Evolutionary conservation across 2,113 vertebrate species (phyloP).

Genomic region (Tricholaema leucomelas): DNA sequence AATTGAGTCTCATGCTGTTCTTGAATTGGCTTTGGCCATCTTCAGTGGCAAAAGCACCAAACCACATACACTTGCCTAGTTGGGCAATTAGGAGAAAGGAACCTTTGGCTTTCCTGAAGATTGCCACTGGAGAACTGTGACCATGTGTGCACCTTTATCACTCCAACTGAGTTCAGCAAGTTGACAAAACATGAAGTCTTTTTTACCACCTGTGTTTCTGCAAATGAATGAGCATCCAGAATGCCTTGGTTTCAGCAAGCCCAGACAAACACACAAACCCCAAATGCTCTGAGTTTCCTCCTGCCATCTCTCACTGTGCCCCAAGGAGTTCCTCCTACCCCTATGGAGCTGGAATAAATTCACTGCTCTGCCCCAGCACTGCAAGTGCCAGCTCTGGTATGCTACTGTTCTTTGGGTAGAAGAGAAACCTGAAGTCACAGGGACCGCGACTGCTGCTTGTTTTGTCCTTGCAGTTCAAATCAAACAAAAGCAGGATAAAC

Average conservation of each 20-base stretch:
- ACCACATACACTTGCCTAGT: background rate
- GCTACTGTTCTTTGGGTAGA: background rate
- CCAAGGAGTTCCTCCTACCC: background rate
- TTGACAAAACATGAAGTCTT: background rate
- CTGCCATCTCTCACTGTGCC: background rate
- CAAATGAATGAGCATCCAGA: background rate
- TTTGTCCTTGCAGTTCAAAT: background rate
- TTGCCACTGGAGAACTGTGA: background rate
- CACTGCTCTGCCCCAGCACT: accelerated
- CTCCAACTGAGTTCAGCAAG: background rate
- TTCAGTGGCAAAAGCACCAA: background rate
- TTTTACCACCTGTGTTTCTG: slow-evolving; percentile 19
- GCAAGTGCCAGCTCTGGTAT: background rate
- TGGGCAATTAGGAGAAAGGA: slow-evolving; percentile 11
- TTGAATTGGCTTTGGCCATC: background rate
- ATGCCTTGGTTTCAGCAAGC: background rate
- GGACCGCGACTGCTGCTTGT: background rate
- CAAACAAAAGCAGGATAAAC: background rate
- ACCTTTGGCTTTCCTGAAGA: slow-evolving; percentile 61
- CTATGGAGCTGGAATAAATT: background rate
- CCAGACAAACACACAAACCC: background rate
- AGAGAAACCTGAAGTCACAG: background rate
- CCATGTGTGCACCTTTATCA: background rate
- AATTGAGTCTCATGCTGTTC: background rate
- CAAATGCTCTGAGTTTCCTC: background rate